Evolutionary conservation across 2,888 invertebrate species (phyloP), one percentile per base, ranked within the genome.

Genomic region (Acanthosepion lycidas): DNA sequence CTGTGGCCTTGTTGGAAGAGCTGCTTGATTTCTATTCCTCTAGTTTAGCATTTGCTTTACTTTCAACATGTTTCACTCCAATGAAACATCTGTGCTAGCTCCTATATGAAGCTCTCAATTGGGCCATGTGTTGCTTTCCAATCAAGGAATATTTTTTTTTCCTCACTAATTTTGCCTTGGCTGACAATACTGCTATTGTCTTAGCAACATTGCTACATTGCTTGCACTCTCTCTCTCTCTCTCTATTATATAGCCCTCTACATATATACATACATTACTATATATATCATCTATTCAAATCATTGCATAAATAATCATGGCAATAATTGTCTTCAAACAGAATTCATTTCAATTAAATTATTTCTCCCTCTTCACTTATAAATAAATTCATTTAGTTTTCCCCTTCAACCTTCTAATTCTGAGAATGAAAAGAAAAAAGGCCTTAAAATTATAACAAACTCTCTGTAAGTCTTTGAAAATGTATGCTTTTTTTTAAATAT

Each of bases 1-100:
- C 78, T 78, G 78, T 33, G n/a, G 78, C 78, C 78, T 78, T 78
- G 78, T 78, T 78, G 78, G 12, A 78, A 78, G 78, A 78, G 78
- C 78, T 78, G 78, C n/a, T 78, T 78, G 78, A 78, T 78, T 78
- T n/a, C 78, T 78, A 78, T 78, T 78, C 78, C 78, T n/a, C n/a
- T n/a, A n/a, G 78, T 78, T 78, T 78, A 78, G 78, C 78, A n/a
- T n/a, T 78, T n/a, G 78, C 78, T 78, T 78, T n/a, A 78, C 78
- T 78, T 78, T 78, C 78, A 78, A 78, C 78, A 78, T 78, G n/a
- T 78, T 78, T 78, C 78, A 78, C n/a, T n/a, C n/a, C 78, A 78
- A 78, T 64, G 64, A 64, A 64, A 64, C 64, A 64, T 78, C 78
- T 78, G 78, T 78, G 78, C 78, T 78, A 23, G 59, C 59, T 59